These are phyloP conservation scores for Aphelenchoides avenae DNA, from an alignment of 1,140 invertebrate species.

Conservation along the genomic window DNA sequence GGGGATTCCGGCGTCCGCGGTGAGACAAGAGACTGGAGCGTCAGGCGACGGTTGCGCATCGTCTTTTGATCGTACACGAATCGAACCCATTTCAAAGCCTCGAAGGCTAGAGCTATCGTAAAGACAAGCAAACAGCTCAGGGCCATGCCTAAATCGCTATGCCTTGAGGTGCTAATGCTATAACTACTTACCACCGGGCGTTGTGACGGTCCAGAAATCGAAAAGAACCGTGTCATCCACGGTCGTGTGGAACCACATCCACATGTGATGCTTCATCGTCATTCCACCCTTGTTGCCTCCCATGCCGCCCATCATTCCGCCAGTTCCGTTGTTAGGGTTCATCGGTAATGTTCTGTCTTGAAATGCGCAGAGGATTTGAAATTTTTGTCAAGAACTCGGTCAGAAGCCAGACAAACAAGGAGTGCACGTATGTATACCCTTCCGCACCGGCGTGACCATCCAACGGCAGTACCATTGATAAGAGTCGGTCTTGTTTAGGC, in stretches of 20 bases:
- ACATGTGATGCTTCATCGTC: conserved; percentile 38
- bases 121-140: conserved; percentile 31
- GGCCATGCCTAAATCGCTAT: conserved; percentile 24
- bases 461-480: no score
- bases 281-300: no score
- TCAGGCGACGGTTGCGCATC: background rate
- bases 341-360: background rate
- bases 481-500: no score
- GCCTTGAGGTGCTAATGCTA: background rate
- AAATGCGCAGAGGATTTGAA: no score
- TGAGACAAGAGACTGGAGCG: background rate
- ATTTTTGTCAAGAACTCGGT: no score
- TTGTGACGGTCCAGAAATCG: conserved; percentile 30
- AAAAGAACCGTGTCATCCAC: conserved; percentile 40
- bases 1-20: no score
- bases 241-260: conserved; percentile 45
- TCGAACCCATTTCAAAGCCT: conserved; percentile 30
- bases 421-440: no score
- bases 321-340: background rate
- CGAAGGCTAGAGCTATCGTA: conserved; percentile 19
- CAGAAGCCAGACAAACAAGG: no score
- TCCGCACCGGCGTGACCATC: no score
- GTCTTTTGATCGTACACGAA: conserved; percentile 18
- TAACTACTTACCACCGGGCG: conserved; percentile 20
- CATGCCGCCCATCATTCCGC: background rate